These are phyloP conservation scores for Elgaria multicarinata DNA, from an alignment of 2,113 vertebrate species.

Conservation along the genomic window DNA sequence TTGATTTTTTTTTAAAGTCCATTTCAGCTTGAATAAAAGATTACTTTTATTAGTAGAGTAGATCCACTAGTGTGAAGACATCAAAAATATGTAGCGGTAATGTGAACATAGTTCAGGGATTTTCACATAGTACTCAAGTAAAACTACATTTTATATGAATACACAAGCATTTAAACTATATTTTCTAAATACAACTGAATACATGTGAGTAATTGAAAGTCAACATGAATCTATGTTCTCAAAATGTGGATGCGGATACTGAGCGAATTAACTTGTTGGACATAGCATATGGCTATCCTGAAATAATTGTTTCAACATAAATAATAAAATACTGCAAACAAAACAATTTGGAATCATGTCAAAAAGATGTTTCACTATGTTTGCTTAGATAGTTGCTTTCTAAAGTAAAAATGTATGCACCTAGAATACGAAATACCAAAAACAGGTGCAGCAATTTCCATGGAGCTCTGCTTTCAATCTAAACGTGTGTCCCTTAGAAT, in stretches of 20 bases:
- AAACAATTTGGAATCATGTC: background rate
- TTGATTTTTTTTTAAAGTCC: too few relatives aligned
- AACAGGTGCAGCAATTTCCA: slow-evolving; percentile 23
- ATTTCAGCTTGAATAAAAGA: too few relatives aligned
- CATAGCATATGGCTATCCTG: background rate
- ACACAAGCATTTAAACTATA: background rate
- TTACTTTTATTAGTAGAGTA: too few relatives aligned
- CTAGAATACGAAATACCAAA: background rate
- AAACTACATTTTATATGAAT: background rate
- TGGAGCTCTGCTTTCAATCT: background rate
- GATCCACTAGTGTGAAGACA: too few relatives aligned
- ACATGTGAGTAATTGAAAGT: background rate
- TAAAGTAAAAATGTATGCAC: background rate
- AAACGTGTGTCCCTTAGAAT: background rate
- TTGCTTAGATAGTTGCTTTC: background rate
- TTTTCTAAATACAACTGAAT: background rate
- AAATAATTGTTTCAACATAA: slow-evolving; percentile 23
- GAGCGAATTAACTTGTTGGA: too few relatives aligned
- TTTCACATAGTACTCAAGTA: background rate
- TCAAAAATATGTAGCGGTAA: background rate
- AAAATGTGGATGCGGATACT: background rate
- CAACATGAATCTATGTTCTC: background rate
- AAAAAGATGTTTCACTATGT: background rate
- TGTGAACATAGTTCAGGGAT: background rate
- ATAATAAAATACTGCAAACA: background rate